Evolutionary conservation across 1,140 invertebrate species (phyloP).

Genomic region (Meloidogyne hapla): DNA sequence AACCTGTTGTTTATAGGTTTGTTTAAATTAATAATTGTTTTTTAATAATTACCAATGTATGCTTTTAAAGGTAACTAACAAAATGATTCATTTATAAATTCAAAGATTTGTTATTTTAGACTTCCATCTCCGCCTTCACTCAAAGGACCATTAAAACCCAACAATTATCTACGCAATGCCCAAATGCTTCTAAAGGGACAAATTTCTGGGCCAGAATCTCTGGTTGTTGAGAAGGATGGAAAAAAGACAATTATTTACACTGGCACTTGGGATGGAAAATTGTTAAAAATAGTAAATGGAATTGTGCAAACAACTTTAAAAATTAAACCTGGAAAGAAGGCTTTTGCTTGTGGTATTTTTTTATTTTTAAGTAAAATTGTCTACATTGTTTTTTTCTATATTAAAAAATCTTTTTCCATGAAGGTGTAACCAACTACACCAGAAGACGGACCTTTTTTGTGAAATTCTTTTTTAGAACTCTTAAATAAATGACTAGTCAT

Average conservation of each 20-base stretch:
- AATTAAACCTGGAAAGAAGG: constrained; percentile 33
- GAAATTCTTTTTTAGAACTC: no score
- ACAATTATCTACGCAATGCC: constrained; percentile 41
- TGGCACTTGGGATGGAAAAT: constrained; percentile 53
- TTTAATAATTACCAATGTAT: no score
- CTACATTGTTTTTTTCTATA: no score
- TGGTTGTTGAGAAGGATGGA: constrained; percentile 51
- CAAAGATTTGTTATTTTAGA: constrained; percentile 31
- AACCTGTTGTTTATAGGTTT: not conserved
- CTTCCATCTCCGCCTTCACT: constrained; percentile 47
- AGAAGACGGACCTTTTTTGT: no score
- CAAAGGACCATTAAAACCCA: constrained; percentile 39
- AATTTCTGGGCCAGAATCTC: constrained; percentile 56
- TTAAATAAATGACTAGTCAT: no score
- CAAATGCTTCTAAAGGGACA: constrained; percentile 49
- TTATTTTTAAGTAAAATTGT: not conserved
- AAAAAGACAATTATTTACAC: constrained; percentile 51
- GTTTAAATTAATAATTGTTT: not conserved
- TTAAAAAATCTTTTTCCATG: no score
- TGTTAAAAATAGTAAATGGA: constrained; percentile 59
- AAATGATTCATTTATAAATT: no score
- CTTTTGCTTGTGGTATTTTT: not conserved
- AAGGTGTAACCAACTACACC: no score
- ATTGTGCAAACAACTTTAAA: constrained; percentile 43
- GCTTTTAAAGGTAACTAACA: no score